Evolutionary conservation across 2,797 vertebrate genomes (phyloP).

Genomic region (Babyrousa celebensis): DNA sequence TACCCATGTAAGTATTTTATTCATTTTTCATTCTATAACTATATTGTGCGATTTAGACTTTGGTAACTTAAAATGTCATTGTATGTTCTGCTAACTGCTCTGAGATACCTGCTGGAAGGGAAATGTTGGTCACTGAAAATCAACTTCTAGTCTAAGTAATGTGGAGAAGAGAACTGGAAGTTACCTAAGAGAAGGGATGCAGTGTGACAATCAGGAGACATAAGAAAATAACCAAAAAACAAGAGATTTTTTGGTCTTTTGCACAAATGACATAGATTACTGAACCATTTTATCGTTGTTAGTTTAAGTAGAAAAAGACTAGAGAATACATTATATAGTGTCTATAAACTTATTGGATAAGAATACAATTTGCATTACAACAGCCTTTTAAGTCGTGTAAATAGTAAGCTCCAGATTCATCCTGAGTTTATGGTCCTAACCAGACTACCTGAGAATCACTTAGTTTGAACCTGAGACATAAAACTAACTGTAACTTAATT

Average conservation of each 20-base stretch:
- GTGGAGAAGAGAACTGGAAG: not conserved
- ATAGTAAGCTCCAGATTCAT: not conserved
- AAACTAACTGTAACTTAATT: slow-evolving; percentile 42
- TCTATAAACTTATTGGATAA: not conserved
- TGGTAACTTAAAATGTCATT: not conserved
- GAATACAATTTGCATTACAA: not conserved
- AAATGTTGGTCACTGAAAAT: not conserved
- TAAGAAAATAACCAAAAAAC: not conserved
- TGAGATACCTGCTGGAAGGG: not conserved
- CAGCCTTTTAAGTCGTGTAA: not conserved
- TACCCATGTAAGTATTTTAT: not conserved
- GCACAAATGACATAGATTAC: not conserved
- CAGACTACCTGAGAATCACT: not conserved
- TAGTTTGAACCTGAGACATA: not conserved
- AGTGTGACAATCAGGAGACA: not conserved
- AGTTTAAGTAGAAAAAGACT: not conserved
- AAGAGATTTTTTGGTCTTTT: not conserved
- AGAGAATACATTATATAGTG: not conserved
- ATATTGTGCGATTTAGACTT: not conserved
- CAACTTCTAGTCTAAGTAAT: not conserved
- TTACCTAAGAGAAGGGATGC: not conserved
- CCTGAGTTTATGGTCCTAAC: not conserved
- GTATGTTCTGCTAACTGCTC: not conserved
- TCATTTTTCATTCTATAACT: not conserved
- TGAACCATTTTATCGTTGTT: not conserved